These are phyloP conservation scores for Drosophila formosana DNA, from an alignment of 2,888 invertebrate genomes.

Conservation along the genomic window DNA sequence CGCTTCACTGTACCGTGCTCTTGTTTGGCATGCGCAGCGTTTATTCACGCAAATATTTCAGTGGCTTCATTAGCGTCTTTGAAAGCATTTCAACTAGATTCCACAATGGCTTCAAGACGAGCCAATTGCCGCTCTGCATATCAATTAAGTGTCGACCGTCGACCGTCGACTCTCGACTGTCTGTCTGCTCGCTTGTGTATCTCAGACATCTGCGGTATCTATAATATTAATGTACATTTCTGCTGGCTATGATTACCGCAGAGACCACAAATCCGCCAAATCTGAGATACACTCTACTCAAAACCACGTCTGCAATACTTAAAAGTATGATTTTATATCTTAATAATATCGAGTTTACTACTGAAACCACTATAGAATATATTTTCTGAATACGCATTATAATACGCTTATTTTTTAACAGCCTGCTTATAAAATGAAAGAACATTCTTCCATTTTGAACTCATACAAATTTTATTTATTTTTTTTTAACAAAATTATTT, in stretches of 20 bases:
- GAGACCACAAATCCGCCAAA: conserved; percentile 48
- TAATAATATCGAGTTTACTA: neutral
- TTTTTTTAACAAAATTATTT: no score
- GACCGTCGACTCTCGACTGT: neutral
- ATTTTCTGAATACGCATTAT: neutral
- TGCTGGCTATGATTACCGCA: conserved; percentile 27
- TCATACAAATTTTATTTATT: no score
- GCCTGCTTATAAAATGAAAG: no score
- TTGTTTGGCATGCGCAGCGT: conserved; percentile 46
- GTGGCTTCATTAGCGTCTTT: conserved; percentile 65
- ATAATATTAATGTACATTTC: neutral
- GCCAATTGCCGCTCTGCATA: conserved; percentile 51
- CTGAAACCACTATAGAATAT: neutral
- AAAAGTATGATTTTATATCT: neutral
- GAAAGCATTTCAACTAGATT: conserved; percentile 44
- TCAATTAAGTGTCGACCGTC: conserved; percentile 43
- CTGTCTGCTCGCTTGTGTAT: conserved; percentile 2
- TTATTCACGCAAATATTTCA: conserved; percentile 53
- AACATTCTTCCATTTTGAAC: no score
- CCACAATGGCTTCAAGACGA: conserved; percentile 36
- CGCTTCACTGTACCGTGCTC: conserved; percentile 9
- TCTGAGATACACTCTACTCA: conserved; percentile 37
- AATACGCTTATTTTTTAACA: neutral
- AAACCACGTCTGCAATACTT: neutral
- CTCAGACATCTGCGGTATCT: conserved; percentile 4